phyloP scores from a whole-genome alignment of 2,113 vertebrate genomes.

The Sander lucioperca region DNA sequence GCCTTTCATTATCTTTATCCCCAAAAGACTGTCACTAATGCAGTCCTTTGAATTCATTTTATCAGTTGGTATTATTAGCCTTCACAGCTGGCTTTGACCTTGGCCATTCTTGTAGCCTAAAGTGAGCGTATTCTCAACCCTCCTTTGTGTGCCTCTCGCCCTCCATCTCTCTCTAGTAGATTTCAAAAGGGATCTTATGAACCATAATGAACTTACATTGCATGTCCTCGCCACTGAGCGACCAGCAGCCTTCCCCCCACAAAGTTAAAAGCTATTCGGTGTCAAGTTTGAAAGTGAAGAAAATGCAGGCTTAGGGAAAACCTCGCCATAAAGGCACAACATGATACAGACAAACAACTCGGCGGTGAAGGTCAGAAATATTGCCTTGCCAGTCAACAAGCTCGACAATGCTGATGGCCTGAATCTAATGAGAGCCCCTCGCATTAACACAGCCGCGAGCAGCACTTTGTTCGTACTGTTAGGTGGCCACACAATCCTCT shows the following conservation, averaged over 20 bases:
- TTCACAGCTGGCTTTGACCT: slow-evolving; percentile 73
- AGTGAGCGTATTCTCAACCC: slow-evolving; percentile 52
- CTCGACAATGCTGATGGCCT: slow-evolving; percentile 73
- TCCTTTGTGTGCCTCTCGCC: slow-evolving; percentile 42
- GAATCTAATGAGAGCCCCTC: slow-evolving; percentile 62
- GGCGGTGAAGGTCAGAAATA: slow-evolving; percentile 75
- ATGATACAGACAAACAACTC: slow-evolving; percentile 69
- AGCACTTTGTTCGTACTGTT: slow-evolving; percentile 51
- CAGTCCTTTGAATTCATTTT: slow-evolving; percentile 72
- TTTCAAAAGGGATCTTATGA: slow-evolving; percentile 41
- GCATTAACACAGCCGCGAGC: slow-evolving; percentile 57
- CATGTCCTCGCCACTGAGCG: slow-evolving; percentile 1
- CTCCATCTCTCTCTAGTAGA: slow-evolving; percentile 10
- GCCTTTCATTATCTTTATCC: slow-evolving; percentile 67
- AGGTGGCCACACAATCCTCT: slow-evolving; percentile 58
- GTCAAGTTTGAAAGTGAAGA: slow-evolving; percentile 49
- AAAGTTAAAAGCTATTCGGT: slow-evolving; percentile 48
- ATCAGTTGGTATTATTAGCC: slow-evolving; percentile 65
- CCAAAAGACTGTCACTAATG: slow-evolving; percentile 69
- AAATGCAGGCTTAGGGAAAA: slow-evolving; percentile 64
- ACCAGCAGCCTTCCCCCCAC: not conserved
- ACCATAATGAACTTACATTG: slow-evolving; percentile 30
- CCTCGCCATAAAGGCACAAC: slow-evolving; percentile 67
- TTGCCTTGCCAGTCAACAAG: slow-evolving; percentile 75
- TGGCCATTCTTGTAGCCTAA: slow-evolving; percentile 64